These are phyloP conservation scores for Mesocentrotus franciscanus DNA, from an alignment of 53 echinoderm and acorn worm genomes.

Conservation along the genomic window DNA sequence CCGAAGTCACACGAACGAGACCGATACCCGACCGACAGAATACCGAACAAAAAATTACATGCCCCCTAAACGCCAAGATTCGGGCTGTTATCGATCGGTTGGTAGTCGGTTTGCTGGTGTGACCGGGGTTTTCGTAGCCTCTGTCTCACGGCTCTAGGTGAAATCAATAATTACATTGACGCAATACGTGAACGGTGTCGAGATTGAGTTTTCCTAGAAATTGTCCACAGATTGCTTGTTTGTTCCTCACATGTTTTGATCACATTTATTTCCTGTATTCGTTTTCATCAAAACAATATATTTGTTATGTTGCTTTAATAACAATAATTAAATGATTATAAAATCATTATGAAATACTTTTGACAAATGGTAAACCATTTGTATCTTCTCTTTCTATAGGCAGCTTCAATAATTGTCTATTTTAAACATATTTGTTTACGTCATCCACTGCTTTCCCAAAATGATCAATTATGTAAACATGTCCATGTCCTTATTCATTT, in stretches of 20 bases:
- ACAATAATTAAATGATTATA: too few species aligned
- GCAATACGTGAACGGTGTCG: background rate
- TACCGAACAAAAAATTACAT: too few species aligned
- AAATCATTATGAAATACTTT: too few species aligned
- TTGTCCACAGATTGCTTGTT: background rate
- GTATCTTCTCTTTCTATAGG: too few species aligned
- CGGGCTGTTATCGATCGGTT: too few species aligned
- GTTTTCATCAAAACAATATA: background rate
- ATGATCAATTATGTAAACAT: background rate
- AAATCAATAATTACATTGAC: constrained; percentile 20
- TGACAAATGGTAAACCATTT: too few species aligned
- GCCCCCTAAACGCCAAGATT: too few species aligned
- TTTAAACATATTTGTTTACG: background rate
- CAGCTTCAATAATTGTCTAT: background rate
- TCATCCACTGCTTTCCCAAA: background rate
- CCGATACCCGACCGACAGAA: too few species aligned
- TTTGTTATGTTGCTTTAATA: background rate
- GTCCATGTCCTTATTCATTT: background rate
- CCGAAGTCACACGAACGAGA: too few species aligned
- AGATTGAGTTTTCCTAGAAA: constrained; percentile 9
- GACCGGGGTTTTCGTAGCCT: too few species aligned
- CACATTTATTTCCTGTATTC: background rate
- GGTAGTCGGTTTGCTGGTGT: too few species aligned
- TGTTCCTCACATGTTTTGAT: background rate
- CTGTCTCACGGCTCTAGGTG: background rate